Base-by-base conservation (phyloP, 2,888 invertebrate species). In the Stenichneumon culpator region DNA sequence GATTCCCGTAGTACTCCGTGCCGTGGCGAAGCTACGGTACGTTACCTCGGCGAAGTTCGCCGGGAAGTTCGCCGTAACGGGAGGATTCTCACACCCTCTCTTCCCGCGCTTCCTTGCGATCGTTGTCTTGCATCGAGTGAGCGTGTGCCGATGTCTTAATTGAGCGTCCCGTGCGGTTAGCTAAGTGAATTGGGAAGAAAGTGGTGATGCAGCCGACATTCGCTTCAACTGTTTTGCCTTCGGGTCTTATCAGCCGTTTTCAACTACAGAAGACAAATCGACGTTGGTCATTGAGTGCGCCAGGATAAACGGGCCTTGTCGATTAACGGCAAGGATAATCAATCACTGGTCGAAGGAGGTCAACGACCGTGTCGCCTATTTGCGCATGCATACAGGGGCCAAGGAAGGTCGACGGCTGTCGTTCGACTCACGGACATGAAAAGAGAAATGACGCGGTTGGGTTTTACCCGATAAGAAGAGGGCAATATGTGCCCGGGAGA, bases 141-240 rank as follows among this genome's bases (percentile, higher is more conserved):
- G 69, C 79, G 60, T 78, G 83, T 74, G 83, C n/a, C 79, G 78
- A 73, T 74, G 81, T 87, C 87, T 89, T 90, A 90, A 91, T 90
- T 89, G 87, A 89, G 79, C 85, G 82, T 73, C 28, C 36, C 19
- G 50, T 68, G 63, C 28, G 50, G 60, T 60, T 44, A 63, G 14
- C 39, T 63, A 74, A 28, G 47, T 60, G 39, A 73, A 73, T 73
- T 28, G 16, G 25, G 11, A 39, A 16, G 44, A 32, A 39, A 67
- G 19, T 67, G 67, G 39, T 36, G 25, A 74, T 16, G 63, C n/a
- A 47, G 63, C 32, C 63, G 44, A 47, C 67, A 39, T 22, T 19
- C 14, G 39, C 39, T 22, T 39, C 36, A 22, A 44, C 36, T 67
- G 19, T 67, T 39, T 67, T 67, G 67, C 14, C 19, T 44, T 11